Evolutionary conservation across 2,888 invertebrate species (phyloP).

Genomic region (Trissoscelio sp.): DNA sequence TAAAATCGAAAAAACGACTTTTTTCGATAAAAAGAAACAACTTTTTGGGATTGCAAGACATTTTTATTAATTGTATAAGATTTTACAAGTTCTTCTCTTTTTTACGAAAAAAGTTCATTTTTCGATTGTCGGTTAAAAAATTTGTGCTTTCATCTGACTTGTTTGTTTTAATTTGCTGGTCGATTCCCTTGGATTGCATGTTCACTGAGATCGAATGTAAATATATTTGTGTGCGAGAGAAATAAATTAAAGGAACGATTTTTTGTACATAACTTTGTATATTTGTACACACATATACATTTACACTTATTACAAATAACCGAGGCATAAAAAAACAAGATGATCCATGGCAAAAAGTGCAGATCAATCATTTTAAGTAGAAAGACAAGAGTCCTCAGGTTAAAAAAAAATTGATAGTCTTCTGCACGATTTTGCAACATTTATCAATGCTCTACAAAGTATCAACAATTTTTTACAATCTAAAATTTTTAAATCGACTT

Average conservation of each 20-base stretch:
- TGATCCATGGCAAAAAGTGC: too few relatives aligned
- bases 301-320: constrained; percentile 28
- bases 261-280: constrained; percentile 49
- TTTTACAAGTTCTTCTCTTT: too few relatives aligned
- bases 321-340: constrained; percentile 12
- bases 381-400: not conserved
- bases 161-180: constrained; percentile 13
- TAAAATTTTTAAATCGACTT: too few relatives aligned
- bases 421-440: too few relatives aligned
- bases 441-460: too few relatives aligned
- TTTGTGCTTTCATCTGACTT: not conserved
- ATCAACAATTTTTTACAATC: too few relatives aligned
- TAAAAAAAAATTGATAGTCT: too few relatives aligned
- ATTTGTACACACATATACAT: constrained; percentile 59
- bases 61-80: too few relatives aligned
- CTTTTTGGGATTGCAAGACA: too few relatives aligned
- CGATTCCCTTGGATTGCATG: not conserved
- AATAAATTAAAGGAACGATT: constrained; percentile 35
- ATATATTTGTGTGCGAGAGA: constrained; percentile 49
- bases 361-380: not conserved
- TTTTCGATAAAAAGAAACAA: too few relatives aligned
- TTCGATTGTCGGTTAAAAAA: not conserved
- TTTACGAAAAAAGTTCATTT: not conserved
- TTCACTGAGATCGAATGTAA: constrained; percentile 11
- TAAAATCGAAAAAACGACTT: too few relatives aligned